These are phyloP conservation scores for Coreius guichenoti DNA, from an alignment of 2,797 vertebrate genomes.

Conservation along the genomic window DNA sequence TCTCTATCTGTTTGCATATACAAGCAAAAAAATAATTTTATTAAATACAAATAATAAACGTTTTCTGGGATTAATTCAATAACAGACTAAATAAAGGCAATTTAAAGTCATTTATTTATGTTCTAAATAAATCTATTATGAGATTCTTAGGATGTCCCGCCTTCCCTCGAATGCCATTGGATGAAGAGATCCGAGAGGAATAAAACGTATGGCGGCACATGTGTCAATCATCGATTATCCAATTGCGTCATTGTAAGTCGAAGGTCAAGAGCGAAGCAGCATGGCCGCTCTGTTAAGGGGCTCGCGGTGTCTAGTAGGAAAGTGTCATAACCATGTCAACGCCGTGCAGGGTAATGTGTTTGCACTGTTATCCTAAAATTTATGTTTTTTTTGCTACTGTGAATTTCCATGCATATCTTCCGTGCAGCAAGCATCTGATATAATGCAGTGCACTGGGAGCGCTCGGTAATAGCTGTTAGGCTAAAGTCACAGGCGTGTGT, in stretches of 20 bases:
- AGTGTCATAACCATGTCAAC: constrained; percentile 74
- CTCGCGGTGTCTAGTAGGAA: constrained; percentile 72
- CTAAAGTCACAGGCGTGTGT: constrained; percentile 52
- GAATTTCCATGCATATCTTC: neutral
- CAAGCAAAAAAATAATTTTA: neutral
- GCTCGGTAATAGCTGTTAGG: constrained; percentile 34
- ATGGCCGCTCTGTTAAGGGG: constrained; percentile 82
- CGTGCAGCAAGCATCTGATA: neutral
- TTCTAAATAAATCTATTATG: neutral
- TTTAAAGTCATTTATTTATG: neutral
- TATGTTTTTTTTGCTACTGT: neutral
- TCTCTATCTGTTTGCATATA: neutral
- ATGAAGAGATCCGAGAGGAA: neutral
- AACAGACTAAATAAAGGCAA: neutral
- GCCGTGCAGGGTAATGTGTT: constrained; percentile 74
- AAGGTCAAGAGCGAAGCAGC: constrained; percentile 77
- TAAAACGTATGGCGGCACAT: constrained; percentile 63
- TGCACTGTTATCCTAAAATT: neutral
- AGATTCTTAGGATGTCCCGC: constrained; percentile 47
- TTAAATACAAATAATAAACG: neutral
- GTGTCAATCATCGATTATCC: constrained; percentile 55
- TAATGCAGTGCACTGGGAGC: neutral
- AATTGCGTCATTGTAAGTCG: constrained; percentile 55
- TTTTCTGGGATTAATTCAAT: neutral
- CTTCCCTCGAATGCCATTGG: constrained; percentile 58